These are phyloP conservation scores for Dolichomitus sp. DNA, from an alignment of 2,888 invertebrate genomes.

Conservation along the genomic window DNA sequence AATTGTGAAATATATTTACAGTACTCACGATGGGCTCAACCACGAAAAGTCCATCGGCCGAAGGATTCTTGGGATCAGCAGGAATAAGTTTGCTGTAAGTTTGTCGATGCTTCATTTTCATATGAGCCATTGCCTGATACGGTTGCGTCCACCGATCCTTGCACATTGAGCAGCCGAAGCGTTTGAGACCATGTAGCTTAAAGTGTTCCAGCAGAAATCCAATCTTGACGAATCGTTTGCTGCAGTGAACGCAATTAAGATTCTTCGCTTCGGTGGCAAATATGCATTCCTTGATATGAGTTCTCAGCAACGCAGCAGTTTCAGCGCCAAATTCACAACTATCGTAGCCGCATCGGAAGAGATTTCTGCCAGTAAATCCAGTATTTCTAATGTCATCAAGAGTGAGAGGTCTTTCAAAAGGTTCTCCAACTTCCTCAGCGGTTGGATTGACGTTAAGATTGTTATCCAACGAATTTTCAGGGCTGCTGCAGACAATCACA, in stretches of 20 bases:
- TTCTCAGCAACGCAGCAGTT: constrained; percentile 82
- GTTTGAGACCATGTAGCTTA: constrained; percentile 88
- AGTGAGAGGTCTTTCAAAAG: constrained; percentile 71
- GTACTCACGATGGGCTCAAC: constrained; percentile 85
- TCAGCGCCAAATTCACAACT: constrained; percentile 85
- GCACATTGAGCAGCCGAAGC: constrained; percentile 89
- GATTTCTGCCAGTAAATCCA: constrained; percentile 84
- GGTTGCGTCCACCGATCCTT: constrained; percentile 80
- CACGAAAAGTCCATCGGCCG: constrained; percentile 87
- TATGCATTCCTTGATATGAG: constrained; percentile 85
- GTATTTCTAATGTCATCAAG: constrained; percentile 82
- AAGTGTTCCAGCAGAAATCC: constrained; percentile 88
- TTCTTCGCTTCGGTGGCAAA: constrained; percentile 65
- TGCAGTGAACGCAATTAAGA: constrained; percentile 87
- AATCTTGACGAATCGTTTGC: constrained; percentile 85
- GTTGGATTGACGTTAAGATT: constrained; percentile 33
- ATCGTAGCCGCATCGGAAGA: constrained; percentile 87
- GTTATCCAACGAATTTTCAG: constrained; percentile 65
- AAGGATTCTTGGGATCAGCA: constrained; percentile 86
- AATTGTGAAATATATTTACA: not conserved
- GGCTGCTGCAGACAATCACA: constrained; percentile 51
- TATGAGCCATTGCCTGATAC: constrained; percentile 86
- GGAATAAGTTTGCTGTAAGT: constrained; percentile 85
- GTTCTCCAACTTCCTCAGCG: constrained; percentile 15
- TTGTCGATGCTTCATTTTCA: constrained; percentile 87